Base-by-base conservation (phyloP, 1,140 invertebrate genomes). In the Phocides pigmalion region DNA sequence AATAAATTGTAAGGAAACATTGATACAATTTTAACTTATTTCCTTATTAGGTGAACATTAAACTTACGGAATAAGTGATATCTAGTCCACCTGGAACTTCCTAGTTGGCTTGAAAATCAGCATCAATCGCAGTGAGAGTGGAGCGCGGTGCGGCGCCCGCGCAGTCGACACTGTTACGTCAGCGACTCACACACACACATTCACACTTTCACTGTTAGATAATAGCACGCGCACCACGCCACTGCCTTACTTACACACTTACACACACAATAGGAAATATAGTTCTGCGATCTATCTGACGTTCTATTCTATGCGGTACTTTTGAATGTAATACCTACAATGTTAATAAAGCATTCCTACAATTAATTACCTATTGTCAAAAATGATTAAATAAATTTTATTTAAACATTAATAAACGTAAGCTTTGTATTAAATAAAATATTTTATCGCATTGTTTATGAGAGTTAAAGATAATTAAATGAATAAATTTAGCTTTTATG, bases 121-220 rank as follows among this genome's bases (percentile, higher is more conserved):
- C 75, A 76, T 82, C 70, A 69, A 72, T 70, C 49, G 68, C 74
- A 87, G 86, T 79, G 83, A 89, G 86, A 89, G 86, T 89, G 80
- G 67, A 69, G 42, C 68, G 64, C 63, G 42, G 51, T 41, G 59
- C 51, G 62, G 59, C 74, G 72, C 71, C 59, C 61, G 69, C 77
- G 78, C 73, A 66, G 54, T 28, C 54, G 68, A 51, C 64, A 54
- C 49, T 44, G 61, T 87, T 89, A 82, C 83, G 82, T 87, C 84
- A 87, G 25, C 62, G 28, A 75, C 71, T 42, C 53, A 58, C 53
- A 49, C 86, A 89, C 87, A 86, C 87, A 87, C 80, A 46, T 22
- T 73, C 83, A 79, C 80, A 87, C 81, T 84, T 84, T 87, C 79
- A 84, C 86, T 82, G 76, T 89, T 89, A 89, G 81, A 87, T 89